A percentile compares a stretch with the other conserved stretches of the same genome.
Evolutionary conservation across 1,140 invertebrate species (phyloP).

Genomic region (Nautilus pompilius): DNA sequence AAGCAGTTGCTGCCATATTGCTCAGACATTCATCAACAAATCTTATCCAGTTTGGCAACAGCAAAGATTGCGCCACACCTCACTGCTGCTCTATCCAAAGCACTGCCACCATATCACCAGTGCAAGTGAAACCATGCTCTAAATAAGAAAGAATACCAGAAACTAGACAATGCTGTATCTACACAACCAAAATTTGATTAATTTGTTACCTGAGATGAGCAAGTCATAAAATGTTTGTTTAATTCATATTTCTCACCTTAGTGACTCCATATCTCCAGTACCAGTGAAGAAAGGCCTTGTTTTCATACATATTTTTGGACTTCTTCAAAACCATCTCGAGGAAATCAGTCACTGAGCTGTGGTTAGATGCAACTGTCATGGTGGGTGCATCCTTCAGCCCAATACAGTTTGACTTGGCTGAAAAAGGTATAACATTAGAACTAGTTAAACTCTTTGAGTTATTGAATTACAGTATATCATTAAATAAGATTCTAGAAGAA

Average conservation of each 20-base stretch:
- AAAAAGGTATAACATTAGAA: conserved; percentile 12
- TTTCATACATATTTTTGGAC: conserved; percentile 38
- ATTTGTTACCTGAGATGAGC: neutral
- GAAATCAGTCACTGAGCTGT: conserved; percentile 28
- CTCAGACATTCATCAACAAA: no score
- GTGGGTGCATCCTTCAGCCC: conserved; percentile 25
- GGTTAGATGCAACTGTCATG: conserved; percentile 39
- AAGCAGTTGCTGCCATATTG: no score
- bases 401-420: conserved; percentile 18
- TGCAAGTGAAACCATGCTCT: no score
- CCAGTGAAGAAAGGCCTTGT: conserved; percentile 46
- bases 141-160: neutral
- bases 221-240: neutral
- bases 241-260: conserved; percentile 29
- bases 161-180: neutral
- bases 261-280: conserved; percentile 36
- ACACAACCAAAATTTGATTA: neutral
- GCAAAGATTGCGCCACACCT: no score
- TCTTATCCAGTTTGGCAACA: no score
- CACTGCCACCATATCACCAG: no score
- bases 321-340: conserved; percentile 26
- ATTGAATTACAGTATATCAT: neutral
- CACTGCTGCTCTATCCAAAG: no score
- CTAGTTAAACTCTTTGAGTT: neutral
- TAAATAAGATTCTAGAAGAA: neutral